phyloP scores from a whole-genome alignment of 1,140 invertebrate species.

The Octopus bimaculoides region DNA sequence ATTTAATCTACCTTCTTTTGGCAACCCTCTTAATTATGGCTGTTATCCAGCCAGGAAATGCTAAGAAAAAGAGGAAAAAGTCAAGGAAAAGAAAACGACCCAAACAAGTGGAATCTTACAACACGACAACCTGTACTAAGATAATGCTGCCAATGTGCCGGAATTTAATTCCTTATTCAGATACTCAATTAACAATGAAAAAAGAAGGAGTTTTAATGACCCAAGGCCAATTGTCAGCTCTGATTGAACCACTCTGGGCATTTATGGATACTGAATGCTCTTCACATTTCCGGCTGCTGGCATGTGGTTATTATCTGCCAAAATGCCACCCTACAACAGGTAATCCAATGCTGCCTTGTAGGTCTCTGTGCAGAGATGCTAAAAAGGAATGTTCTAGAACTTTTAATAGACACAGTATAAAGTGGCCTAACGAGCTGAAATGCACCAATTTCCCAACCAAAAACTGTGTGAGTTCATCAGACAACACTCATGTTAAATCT shows the following conservation, averaged over 20 bases:
- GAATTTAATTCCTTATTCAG: slow-evolving; percentile 33
- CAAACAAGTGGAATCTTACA: neutral
- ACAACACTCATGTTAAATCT: neutral
- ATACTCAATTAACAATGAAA: slow-evolving; percentile 32
- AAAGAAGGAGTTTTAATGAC: slow-evolving; percentile 12
- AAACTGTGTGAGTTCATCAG: slow-evolving; percentile 21
- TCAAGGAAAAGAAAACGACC: neutral
- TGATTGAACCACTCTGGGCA: slow-evolving; percentile 32
- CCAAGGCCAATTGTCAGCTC: slow-evolving; percentile 18
- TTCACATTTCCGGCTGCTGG: slow-evolving; percentile 30
- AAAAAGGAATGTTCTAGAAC: slow-evolving; percentile 22
- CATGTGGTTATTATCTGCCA: slow-evolving; percentile 35
- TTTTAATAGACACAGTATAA: neutral
- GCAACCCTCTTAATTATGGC: neutral
- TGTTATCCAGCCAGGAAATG: neutral
- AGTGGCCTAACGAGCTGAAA: slow-evolving; percentile 30
- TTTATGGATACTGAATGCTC: slow-evolving; percentile 39
- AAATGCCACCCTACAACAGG: slow-evolving; percentile 25
- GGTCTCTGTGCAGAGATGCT: slow-evolving; percentile 30
- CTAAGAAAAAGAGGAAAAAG: neutral
- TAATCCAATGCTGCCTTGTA: slow-evolving; percentile 23
- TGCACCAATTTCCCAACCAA: slow-evolving; percentile 23
- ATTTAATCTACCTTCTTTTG: neutral
- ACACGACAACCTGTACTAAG: slow-evolving; percentile 20
- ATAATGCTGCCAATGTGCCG: slow-evolving; percentile 40